These are phyloP conservation scores for Paramisgurnus dabryanus DNA, from an alignment of 2,113 vertebrate genomes.

Conservation along the genomic window DNA sequence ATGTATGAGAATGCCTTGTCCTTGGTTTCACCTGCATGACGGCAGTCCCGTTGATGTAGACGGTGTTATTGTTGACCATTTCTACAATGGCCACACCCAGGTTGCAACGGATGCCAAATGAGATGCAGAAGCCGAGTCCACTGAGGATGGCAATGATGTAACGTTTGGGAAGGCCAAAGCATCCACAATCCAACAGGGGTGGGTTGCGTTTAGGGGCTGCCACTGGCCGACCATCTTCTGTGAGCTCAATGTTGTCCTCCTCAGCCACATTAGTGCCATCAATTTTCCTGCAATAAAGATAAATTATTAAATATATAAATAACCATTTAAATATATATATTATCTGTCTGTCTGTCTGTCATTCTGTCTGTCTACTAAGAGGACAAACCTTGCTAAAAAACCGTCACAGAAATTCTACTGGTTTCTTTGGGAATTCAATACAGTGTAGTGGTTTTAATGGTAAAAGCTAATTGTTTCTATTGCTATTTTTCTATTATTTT, in stretches of 20 bases:
- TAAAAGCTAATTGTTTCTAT: too few species aligned
- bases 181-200: conserved; percentile 78
- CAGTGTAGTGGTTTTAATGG: too few species aligned
- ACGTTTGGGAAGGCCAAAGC: conserved; percentile 91
- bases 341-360: too few species aligned
- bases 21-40: conserved; percentile 81
- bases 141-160: conserved; percentile 97
- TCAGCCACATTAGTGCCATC: conserved; percentile 83
- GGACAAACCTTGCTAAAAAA: neutral
- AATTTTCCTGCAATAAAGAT: conserved; percentile 76
- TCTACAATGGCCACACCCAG: conserved; percentile 97
- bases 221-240: conserved; percentile 85
- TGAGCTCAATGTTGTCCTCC: conserved; percentile 84
- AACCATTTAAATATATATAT: too few species aligned
- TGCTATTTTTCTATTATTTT: too few species aligned
- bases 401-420: too few species aligned
- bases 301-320: neutral
- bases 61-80: conserved; percentile 97
- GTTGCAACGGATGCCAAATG: conserved; percentile 96
- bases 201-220: conserved; percentile 41
- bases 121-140: conserved; percentile 98
- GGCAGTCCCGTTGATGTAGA: conserved; percentile 89
- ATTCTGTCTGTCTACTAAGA: neutral
- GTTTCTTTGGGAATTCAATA: too few species aligned
- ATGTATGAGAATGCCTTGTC: neutral